Base-by-base conservation (phyloP, 2,888 invertebrate species). In the Dascillus cervinus region DNA sequence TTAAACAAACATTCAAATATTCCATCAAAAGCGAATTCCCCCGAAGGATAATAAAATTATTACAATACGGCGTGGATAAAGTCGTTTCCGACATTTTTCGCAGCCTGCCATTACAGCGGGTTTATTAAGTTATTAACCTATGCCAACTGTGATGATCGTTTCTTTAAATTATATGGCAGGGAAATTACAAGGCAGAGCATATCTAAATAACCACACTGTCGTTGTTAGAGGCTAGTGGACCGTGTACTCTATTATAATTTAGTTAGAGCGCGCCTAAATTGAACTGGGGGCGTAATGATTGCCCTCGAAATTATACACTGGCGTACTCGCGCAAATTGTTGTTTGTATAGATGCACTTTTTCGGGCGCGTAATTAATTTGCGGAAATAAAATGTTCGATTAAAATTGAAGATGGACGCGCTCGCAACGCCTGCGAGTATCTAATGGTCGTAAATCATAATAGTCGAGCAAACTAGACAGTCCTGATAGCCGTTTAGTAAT, bases 121-220 rank as follows among this genome's bases (percentile, higher is more conserved):
- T 56, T 49, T 56, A 59, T 59, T 58, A 57, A 57, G 55, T 57
- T 54, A 58, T 56, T 56, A 56, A 52, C 50, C 47, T 50, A 50
- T 53, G 49, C 53, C 55, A 56, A 58, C 58, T 56, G 56, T 52
- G 54, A 57, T 55, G 57, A 58, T 55, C 52, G 53, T 52, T 56
- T 47, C 45, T 46, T 46, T 46, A 59, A 58, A 59, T 59, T 59
- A 59, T 51, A 57, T 49, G 43, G 42, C 41, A 22, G 48, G 43
- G 35, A 52, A 52, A 53, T 53, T 51, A 53, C 44, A 42, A 40
- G 39, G 39, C 39, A 43, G 43, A 43, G 44, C 44, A 41, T 43
- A 46, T 46, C 42, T 43, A 46, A 43, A 47, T 42, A 41, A 50
- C 43, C 43, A 36, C 48, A 8, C 5, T 27, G 45, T 47, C 40